phyloP scores from a whole-genome alignment of 2,113 vertebrate genomes.

The Manacus vitellinus region DNA sequence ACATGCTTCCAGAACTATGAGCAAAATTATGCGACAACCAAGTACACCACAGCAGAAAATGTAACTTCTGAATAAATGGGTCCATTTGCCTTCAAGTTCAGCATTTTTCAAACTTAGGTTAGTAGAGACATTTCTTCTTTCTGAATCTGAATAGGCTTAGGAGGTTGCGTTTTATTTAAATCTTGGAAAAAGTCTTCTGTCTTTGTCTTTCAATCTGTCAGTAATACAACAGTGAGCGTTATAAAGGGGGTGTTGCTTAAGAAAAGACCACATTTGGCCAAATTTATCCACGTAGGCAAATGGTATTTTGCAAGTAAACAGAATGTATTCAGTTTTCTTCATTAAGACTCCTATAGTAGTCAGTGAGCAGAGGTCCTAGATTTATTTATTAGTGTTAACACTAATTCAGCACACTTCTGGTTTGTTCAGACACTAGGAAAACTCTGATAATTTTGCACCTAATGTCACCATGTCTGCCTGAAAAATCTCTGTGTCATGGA shows the following conservation, averaged over 20 bases:
- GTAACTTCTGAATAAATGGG: not conserved
- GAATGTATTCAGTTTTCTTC: not conserved
- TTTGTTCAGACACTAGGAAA: not conserved
- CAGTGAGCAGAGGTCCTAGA: not conserved
- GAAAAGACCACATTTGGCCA: not conserved
- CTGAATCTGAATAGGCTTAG: not conserved
- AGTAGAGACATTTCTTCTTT: not conserved
- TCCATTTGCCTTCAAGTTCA: not conserved
- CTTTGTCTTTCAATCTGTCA: not conserved
- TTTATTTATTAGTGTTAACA: not conserved
- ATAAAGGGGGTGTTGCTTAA: not conserved
- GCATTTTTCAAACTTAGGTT: not conserved
- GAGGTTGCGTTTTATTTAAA: not conserved
- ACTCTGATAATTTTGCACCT: not conserved
- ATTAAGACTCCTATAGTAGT: not conserved
- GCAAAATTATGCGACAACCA: not conserved
- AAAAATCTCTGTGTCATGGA: not conserved
- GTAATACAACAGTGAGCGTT: not conserved
- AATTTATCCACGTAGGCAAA: not conserved
- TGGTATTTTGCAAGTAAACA: not conserved
- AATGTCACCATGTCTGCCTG: not conserved
- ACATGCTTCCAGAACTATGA: not conserved
- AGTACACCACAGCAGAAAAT: not conserved
- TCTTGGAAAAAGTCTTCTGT: not conserved
- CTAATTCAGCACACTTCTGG: not conserved